These are phyloP conservation scores for Ctenomys sociabilis DNA, from an alignment of 2,113 vertebrate species.

Conservation along the genomic window DNA sequence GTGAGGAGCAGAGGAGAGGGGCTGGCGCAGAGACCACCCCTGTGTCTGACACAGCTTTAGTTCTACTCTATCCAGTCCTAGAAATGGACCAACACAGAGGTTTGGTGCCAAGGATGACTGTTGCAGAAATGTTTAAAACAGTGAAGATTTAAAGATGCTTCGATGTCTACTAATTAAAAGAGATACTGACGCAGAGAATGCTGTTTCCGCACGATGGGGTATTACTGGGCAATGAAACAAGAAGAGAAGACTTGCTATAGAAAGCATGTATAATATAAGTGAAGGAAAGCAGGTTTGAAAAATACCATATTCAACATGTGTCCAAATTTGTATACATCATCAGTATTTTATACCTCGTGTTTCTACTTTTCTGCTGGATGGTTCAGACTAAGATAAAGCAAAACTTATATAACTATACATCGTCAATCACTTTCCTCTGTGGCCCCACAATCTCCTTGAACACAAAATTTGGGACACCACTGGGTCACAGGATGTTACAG, in stretches of 20 bases:
- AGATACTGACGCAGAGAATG: not conserved
- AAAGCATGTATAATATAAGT: slow-evolving; percentile 3
- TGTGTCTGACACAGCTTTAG: no score
- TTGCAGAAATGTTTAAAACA: not conserved
- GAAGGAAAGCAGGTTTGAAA: not conserved
- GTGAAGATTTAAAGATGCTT: not conserved
- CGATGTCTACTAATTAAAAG: not conserved
- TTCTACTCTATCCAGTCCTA: not conserved
- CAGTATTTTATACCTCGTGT: no score
- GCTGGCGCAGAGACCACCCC: not conserved
- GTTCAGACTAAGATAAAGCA: no score
- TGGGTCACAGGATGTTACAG: no score
- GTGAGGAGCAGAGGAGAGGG: not conserved
- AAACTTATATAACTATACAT: no score
- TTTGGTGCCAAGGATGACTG: not conserved
- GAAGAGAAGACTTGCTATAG: not conserved
- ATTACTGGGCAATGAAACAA: not conserved
- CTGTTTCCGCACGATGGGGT: not conserved
- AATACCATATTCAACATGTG: not conserved
- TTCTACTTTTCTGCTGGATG: no score
- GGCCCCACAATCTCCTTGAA: no score
- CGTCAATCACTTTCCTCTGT: no score
- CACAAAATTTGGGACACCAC: no score
- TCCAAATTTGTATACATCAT: not conserved
- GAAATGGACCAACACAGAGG: not conserved